Evolutionary conservation across 2,888 invertebrate genomes (phyloP).

Genomic region (Hedychridium roseum): DNA sequence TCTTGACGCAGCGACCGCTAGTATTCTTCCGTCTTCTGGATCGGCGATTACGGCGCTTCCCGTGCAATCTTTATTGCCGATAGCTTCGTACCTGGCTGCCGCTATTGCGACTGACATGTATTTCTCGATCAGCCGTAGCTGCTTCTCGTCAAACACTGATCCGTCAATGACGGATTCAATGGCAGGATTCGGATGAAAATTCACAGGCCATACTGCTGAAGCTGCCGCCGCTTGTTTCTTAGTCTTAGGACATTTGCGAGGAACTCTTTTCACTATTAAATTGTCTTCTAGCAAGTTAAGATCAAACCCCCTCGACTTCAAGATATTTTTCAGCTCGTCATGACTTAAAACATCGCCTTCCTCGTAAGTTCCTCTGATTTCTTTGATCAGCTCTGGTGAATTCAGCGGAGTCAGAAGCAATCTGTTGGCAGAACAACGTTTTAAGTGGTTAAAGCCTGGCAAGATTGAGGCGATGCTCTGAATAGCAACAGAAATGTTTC

Average conservation of each 20-base stretch:
- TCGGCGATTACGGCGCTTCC: conserved; percentile 77
- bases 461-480: conserved; percentile 71
- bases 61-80: conserved; percentile 49
- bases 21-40: conserved; percentile 71
- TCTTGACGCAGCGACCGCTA: conserved; percentile 74
- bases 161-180: conserved; percentile 74
- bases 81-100: conserved; percentile 57
- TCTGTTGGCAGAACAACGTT: conserved; percentile 72
- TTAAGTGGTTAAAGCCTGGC: conserved; percentile 74
- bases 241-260: conserved; percentile 71
- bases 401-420: conserved; percentile 67
- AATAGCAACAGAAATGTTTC: conserved; percentile 72
- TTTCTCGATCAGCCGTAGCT: conserved; percentile 67
- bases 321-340: conserved; percentile 61
- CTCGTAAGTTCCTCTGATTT: not conserved
- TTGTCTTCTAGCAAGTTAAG: conserved; percentile 65
- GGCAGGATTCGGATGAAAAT: conserved; percentile 82
- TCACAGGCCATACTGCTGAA: conserved; percentile 78
- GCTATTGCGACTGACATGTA: conserved; percentile 71
- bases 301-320: conserved; percentile 65
- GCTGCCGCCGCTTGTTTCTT: conserved; percentile 73
- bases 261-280: conserved; percentile 69
- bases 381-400: conserved; percentile 6
- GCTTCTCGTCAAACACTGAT: conserved; percentile 67
- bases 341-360: conserved; percentile 24